Conservation (phyloP, 2,888 invertebrate genomes). For the Ellobium chinense region DNA sequence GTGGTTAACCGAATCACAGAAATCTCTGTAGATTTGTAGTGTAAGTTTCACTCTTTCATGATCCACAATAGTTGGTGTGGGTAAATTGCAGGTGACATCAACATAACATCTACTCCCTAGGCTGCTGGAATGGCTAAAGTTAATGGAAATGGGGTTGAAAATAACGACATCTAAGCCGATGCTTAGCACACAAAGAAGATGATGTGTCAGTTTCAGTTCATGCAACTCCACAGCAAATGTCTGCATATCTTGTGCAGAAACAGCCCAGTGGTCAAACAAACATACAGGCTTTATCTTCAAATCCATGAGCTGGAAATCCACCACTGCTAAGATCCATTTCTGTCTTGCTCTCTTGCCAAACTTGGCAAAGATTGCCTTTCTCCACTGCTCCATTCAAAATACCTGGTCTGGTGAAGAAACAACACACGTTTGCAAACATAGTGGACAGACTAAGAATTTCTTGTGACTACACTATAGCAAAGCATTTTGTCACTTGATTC, state of each 20-base stretch:
- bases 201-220: background rate
- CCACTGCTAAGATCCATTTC: constrained; percentile 16
- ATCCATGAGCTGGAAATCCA: constrained; percentile 26
- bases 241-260: constrained; percentile 26
- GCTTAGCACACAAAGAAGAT: background rate
- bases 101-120: background rate
- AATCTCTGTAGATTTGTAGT: background rate
- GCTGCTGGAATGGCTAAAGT: background rate
- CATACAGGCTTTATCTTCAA: constrained; percentile 18
- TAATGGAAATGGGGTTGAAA: background rate
- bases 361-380: background rate
- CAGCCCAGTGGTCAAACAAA: constrained; percentile 37
- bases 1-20: no score
- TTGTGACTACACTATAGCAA: no score
- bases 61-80: background rate
- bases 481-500: no score
- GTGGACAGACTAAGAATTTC: no score
- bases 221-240: background rate
- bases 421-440: no score
- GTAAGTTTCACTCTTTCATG: background rate
- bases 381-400: constrained; percentile 29
- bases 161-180: constrained; percentile 34
- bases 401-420: no score
- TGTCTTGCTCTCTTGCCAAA: constrained; percentile 25
- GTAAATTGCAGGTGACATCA: background rate